Conservation (phyloP, 2,113 vertebrate genomes). For the Hyperoodon ampullatus region DNA sequence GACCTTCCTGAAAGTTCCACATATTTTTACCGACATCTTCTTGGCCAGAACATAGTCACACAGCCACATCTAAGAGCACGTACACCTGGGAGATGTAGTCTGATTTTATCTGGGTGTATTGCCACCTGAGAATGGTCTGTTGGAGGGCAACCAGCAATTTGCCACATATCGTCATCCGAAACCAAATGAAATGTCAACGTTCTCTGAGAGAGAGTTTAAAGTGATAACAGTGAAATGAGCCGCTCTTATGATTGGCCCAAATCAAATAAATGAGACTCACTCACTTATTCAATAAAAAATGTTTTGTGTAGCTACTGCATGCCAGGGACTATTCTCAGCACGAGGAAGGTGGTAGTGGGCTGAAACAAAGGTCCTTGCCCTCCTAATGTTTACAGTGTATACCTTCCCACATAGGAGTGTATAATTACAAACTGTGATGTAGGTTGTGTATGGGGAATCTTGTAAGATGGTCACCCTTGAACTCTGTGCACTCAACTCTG, state of each 20-base stretch:
- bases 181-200: background rate
- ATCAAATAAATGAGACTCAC: background rate
- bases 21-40: background rate
- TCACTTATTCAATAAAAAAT: background rate
- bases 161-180: background rate
- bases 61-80: background rate
- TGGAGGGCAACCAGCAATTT: background rate
- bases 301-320: background rate
- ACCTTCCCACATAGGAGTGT: background rate
- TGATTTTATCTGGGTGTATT: background rate
- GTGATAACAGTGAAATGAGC: background rate
- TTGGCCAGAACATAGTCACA: background rate
- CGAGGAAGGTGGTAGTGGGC: background rate
- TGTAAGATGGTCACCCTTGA: background rate
- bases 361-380: background rate
- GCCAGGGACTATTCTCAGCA: background rate
- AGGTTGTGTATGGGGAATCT: background rate
- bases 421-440: background rate
- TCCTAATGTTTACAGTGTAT: background rate
- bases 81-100: background rate
- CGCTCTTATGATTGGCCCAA: background rate
- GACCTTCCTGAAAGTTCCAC: background rate
- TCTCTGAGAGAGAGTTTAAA: background rate
- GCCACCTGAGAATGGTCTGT: background rate
- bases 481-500: background rate